These are phyloP conservation scores for Cynoglossus semilaevis DNA, from an alignment of 2,113 vertebrate species.

Conservation along the genomic window DNA sequence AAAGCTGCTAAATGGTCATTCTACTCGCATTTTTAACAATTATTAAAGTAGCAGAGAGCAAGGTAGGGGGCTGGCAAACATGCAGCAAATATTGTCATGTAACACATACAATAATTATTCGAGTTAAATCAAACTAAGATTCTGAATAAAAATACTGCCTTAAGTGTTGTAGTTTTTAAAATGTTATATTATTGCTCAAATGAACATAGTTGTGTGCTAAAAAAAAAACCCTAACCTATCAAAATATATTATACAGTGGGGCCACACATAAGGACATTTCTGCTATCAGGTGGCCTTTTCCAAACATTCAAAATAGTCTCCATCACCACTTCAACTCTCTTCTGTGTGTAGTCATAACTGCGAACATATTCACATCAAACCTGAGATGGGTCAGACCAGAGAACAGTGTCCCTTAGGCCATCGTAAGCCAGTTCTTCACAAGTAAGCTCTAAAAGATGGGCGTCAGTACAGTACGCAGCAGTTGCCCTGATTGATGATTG, in stretches of 20 bases:
- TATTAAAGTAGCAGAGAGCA: too few relatives aligned
- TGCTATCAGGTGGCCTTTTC: conserved; percentile 48
- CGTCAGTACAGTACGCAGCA: conserved; percentile 66
- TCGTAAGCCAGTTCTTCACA: conserved; percentile 73
- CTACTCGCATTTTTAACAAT: not conserved
- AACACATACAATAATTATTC: too few relatives aligned
- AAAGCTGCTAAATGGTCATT: conserved; percentile 9
- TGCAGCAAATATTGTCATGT: too few relatives aligned
- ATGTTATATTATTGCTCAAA: too few relatives aligned
- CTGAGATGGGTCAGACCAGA: conserved; percentile 61
- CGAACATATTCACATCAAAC: conserved; percentile 69
- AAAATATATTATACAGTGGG: too few relatives aligned
- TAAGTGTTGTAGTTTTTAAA: too few relatives aligned
- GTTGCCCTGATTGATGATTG: conserved; percentile 74
- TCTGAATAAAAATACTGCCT: conserved; percentile 13
- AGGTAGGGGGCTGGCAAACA: too few relatives aligned
- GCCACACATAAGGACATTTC: conserved; percentile 21
- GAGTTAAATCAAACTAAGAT: conserved; percentile 14
- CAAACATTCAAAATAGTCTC: conserved; percentile 59
- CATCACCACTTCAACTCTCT: conserved; percentile 54
- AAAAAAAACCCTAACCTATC: too few relatives aligned
- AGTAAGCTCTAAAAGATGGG: conserved; percentile 73
- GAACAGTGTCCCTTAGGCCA: conserved; percentile 71
- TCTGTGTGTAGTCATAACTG: conserved; percentile 64
- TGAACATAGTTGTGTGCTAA: too few relatives aligned